Evolutionary conservation across 2,797 vertebrate genomes (phyloP).

Genomic region (Pelodytes ibericus): DNA sequence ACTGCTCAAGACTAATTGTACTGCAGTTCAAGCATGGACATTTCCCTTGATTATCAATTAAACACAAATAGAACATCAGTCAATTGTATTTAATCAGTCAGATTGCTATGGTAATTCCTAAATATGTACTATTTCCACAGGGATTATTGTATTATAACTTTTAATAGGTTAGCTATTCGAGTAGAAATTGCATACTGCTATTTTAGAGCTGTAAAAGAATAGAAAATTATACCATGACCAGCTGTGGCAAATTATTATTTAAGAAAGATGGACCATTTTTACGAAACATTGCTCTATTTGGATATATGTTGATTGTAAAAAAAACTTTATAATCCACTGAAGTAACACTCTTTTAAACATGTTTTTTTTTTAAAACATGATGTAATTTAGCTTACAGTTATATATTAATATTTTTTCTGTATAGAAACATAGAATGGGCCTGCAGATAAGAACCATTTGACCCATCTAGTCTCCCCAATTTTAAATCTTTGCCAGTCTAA

Average conservation of each 20-base stretch:
- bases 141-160: background rate
- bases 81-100: background rate
- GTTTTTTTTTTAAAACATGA: no score
- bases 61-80: background rate
- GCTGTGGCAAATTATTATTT: background rate
- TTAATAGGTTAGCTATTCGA: background rate
- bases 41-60: conserved; percentile 4
- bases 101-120: background rate
- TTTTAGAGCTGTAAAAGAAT: background rate
- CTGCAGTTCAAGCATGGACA: background rate
- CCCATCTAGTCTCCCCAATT: no score
- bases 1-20: background rate
- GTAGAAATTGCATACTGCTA: background rate
- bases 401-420: no score
- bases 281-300: background rate
- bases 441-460: no score
- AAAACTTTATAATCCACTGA: no score
- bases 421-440: no score
- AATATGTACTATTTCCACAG: background rate
- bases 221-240: background rate
- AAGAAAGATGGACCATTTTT: background rate
- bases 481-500: no score
- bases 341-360: no score
- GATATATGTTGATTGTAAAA: no score
- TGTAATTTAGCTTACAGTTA: no score